These are phyloP conservation scores for Drusus annulatus DNA, from an alignment of 1,140 invertebrate species.

Conservation along the genomic window DNA sequence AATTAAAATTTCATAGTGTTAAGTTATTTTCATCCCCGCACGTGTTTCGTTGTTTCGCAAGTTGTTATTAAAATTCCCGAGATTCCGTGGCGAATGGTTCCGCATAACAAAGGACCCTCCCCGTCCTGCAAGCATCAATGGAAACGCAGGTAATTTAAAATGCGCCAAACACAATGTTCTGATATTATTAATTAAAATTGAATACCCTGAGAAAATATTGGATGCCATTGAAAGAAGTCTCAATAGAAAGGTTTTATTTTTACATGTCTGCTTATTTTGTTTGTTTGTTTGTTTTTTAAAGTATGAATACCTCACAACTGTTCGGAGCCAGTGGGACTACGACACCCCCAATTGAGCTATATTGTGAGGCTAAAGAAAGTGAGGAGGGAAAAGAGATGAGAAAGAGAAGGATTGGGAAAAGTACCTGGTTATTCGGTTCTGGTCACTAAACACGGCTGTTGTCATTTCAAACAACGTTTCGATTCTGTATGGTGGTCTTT, in stretches of 20 bases:
- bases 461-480: too few relatives aligned
- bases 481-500: too few relatives aligned
- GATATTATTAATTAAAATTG: not conserved
- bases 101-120: constrained; percentile 26
- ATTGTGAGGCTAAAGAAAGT: too few relatives aligned
- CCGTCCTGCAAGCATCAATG: constrained; percentile 15
- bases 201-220: too few relatives aligned
- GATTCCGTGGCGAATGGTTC: constrained; percentile 10
- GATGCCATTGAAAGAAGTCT: not conserved
- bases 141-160: not conserved
- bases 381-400: too few relatives aligned
- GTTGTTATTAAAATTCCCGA: constrained; percentile 38
- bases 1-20: not conserved
- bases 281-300: too few relatives aligned
- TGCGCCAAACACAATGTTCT: not conserved
- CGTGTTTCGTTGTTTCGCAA: constrained; percentile 11
- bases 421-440: too few relatives aligned
- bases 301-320: too few relatives aligned
- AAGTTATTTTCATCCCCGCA: not conserved
- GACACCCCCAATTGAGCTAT: too few relatives aligned
- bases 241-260: not conserved
- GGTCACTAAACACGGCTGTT: too few relatives aligned
- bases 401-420: too few relatives aligned
- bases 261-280: not conserved
- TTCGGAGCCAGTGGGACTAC: too few relatives aligned